Evolutionary conservation across 2,888 invertebrate species (phyloP).

Genomic region (Drosophila trichaetosa): DNA sequence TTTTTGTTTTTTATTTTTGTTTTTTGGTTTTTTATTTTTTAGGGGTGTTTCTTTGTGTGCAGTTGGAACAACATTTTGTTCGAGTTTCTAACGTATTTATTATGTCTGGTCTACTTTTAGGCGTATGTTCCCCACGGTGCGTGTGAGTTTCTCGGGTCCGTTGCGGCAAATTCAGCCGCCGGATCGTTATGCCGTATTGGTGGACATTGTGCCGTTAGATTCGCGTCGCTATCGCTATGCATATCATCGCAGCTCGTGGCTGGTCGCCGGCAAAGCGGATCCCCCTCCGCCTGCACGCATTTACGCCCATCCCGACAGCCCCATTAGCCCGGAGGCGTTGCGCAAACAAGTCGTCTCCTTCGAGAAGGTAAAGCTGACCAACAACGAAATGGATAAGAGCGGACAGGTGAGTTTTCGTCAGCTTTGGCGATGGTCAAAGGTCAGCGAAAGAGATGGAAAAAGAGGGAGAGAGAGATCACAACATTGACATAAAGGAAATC

Average conservation of each 20-base stretch:
- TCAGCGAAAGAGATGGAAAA: not conserved
- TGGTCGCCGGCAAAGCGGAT: constrained; percentile 99
- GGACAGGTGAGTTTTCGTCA: constrained; percentile 89
- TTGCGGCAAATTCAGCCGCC: constrained; percentile 88
- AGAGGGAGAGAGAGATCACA: too few relatives aligned
- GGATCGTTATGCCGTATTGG: constrained; percentile 95
- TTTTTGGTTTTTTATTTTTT: constrained; percentile 3
- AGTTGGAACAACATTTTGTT: constrained; percentile 15
- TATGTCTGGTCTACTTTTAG: constrained; percentile 86
- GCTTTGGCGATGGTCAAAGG: constrained; percentile 20
- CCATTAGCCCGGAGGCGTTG: constrained; percentile 97
- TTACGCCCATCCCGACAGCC: constrained; percentile 98
- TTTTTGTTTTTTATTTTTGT: not conserved
- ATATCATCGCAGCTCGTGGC: constrained; percentile 99
- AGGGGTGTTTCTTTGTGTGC: constrained; percentile 14
- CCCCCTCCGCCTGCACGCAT: constrained; percentile 96
- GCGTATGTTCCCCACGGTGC: constrained; percentile 99
- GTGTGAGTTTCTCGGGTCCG: constrained; percentile 94
- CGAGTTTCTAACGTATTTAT: not conserved
- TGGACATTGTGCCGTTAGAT: constrained; percentile 99
- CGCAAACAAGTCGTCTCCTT: constrained; percentile 98
- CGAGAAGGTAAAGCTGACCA: constrained; percentile 99
- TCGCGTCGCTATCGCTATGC: constrained; percentile 98
- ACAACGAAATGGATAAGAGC: constrained; percentile 98
- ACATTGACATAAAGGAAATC: constrained; percentile 4